These are phyloP conservation scores for Vireo altiloquus DNA, from an alignment of 2,113 vertebrate genomes.

Conservation along the genomic window DNA sequence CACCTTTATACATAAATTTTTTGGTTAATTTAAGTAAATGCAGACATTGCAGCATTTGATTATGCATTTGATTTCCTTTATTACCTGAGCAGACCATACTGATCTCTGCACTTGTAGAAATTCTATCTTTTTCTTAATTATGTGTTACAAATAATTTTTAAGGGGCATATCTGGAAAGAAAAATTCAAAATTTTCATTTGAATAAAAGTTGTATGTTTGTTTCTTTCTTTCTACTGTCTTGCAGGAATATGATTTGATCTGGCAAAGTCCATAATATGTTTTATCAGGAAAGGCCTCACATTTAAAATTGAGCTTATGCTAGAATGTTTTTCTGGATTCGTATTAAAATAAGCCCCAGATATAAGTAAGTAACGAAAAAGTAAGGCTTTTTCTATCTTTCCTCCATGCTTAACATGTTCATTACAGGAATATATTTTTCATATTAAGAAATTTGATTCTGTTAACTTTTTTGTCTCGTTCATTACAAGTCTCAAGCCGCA, in stretches of 20 bases:
- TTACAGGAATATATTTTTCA: constrained; percentile 46
- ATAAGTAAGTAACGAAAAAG: background rate
- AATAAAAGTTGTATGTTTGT: background rate
- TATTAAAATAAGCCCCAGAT: constrained; percentile 25
- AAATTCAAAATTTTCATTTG: background rate
- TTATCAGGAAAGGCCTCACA: background rate
- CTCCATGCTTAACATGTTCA: constrained; percentile 31
- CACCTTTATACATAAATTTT: background rate
- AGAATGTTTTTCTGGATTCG: background rate
- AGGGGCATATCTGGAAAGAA: background rate
- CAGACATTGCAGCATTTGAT: background rate
- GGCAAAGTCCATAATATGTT: background rate
- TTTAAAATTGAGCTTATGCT: background rate
- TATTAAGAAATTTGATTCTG: constrained; percentile 29
- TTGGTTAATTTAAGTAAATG: background rate
- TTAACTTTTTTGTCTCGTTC: constrained; percentile 22
- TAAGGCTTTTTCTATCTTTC: background rate
- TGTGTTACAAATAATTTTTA: background rate
- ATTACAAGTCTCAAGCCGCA: constrained; percentile 35
- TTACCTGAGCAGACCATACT: rapidly evolving
- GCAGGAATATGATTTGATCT: background rate
- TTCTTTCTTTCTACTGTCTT: background rate
- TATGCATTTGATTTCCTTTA: background rate
- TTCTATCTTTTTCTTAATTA: background rate
- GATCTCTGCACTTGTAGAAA: background rate